A percentile compares a stretch with the other conserved stretches of the same genome.
Evolutionary conservation across 2,888 invertebrate genomes (phyloP).

Genomic region (Cheilosia vulpina): DNA sequence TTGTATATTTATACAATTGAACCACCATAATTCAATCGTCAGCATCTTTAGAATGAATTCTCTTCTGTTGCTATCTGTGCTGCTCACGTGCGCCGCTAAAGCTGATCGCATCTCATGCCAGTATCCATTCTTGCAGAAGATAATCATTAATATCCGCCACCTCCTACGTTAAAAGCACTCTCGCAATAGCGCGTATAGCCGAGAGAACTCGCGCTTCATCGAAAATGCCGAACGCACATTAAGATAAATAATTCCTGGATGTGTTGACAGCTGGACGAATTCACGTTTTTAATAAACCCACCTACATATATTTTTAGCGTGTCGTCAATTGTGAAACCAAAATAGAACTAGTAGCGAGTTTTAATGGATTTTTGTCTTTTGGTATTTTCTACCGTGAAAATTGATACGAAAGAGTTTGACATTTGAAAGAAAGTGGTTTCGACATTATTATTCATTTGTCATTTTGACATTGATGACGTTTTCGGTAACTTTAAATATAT

Average conservation of each 20-base stretch:
- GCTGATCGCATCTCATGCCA: slow-evolving; percentile 1
- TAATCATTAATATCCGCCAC: slow-evolving; percentile 68
- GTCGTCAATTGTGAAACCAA: slow-evolving; percentile 55
- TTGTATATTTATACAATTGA: slow-evolving; percentile 68
- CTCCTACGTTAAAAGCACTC: slow-evolving; percentile 50
- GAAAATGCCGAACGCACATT: slow-evolving; percentile 49
- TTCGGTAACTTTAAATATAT: background rate
- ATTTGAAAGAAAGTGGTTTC: slow-evolving; percentile 46
- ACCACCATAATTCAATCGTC: slow-evolving; percentile 71
- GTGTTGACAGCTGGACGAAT: slow-evolving; percentile 61
- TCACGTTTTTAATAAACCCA: slow-evolving; percentile 38
- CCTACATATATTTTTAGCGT: slow-evolving; percentile 55
- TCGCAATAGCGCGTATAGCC: slow-evolving; percentile 14
- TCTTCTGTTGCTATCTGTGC: background rate
- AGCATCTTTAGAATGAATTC: slow-evolving; percentile 53
- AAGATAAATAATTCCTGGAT: slow-evolving; percentile 64
- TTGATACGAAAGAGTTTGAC: slow-evolving; percentile 35
- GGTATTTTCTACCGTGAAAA: slow-evolving; percentile 4
- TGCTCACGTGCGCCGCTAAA: slow-evolving; percentile 21
- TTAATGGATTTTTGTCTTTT: slow-evolving; percentile 36
- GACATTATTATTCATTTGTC: slow-evolving; percentile 60
- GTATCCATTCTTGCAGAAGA: slow-evolving; percentile 68
- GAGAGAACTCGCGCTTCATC: slow-evolving; percentile 16
- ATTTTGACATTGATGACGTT: slow-evolving; percentile 47
- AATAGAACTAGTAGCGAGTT: slow-evolving; percentile 62